Percentiles rank a stretch among this genome's conserved stretches.
phyloP scores from a whole-genome alignment of 2,888 invertebrate species.

The Eupithecia subumbrata region DNA sequence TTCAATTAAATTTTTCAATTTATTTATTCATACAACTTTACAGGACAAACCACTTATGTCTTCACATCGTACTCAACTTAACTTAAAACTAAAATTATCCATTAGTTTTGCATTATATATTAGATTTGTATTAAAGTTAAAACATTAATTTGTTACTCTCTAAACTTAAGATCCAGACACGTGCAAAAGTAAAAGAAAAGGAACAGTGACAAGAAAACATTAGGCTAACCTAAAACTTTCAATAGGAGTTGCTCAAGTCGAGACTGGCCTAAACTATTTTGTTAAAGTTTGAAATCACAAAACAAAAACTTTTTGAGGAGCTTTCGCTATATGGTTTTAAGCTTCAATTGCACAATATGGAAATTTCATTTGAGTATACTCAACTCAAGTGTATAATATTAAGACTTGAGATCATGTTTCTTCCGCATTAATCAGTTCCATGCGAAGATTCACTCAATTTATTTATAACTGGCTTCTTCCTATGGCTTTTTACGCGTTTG shows the following conservation, averaged over 20 bases:
- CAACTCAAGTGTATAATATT: neutral
- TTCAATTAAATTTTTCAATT: too few species aligned
- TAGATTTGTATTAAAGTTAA: neutral
- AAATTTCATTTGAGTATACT: neutral
- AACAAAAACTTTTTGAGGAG: neutral
- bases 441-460: neutral
- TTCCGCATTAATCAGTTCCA: neutral
- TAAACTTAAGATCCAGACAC: neutral
- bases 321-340: neutral
- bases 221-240: too few species aligned
- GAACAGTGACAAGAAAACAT: neutral
- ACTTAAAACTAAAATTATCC: too few species aligned
- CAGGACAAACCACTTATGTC: too few species aligned
- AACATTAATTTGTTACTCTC: neutral
- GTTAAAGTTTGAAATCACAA: neutral
- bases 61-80: too few species aligned
- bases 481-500: too few species aligned
- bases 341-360: neutral
- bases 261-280: neutral
- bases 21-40: too few species aligned
- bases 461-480: neutral
- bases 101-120: too few species aligned
- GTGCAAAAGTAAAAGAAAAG: neutral
- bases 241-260: too few species aligned
- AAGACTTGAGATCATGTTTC: neutral